Evolutionary conservation across 2,888 invertebrate genomes (phyloP).

Genomic region (Timema cristinae): DNA sequence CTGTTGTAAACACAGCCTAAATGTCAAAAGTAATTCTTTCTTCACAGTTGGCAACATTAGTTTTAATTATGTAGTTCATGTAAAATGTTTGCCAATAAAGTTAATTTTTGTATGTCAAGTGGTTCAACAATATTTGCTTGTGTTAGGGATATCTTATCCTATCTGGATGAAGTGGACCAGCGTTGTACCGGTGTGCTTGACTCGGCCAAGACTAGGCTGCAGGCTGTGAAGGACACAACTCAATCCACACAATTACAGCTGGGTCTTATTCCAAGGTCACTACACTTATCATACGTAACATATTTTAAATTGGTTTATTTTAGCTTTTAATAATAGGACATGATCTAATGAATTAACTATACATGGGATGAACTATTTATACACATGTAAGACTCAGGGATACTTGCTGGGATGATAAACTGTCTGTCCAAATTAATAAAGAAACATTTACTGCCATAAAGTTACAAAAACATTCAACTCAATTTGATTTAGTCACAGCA

Average conservation of each 20-base stretch:
- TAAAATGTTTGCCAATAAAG: background rate
- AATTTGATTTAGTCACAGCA: too few relatives aligned
- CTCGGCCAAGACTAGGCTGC: slow-evolving; percentile 16
- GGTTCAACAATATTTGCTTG: slow-evolving; percentile 13
- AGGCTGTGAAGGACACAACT: slow-evolving; percentile 1
- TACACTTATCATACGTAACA: background rate
- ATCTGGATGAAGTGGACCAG: slow-evolving; percentile 62
- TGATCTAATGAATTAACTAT: too few relatives aligned
- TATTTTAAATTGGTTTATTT: background rate
- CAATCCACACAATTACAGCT: slow-evolving; percentile 1
- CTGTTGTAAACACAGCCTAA: too few relatives aligned
- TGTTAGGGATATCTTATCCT: slow-evolving; percentile 61
- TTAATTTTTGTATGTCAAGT: background rate
- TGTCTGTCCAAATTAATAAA: too few relatives aligned
- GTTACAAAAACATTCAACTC: too few relatives aligned
- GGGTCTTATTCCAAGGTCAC: slow-evolving; percentile 5
- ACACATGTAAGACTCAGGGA: too few relatives aligned
- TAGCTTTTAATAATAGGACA: background rate
- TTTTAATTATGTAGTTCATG: background rate
- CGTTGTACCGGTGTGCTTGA: slow-evolving; percentile 47
- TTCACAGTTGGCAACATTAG: too few relatives aligned
- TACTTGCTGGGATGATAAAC: too few relatives aligned
- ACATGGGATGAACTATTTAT: too few relatives aligned
- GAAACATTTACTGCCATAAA: too few relatives aligned
- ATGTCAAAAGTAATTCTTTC: too few relatives aligned